A percentile compares a stretch with the other conserved stretches of the same genome.
phyloP scores from a whole-genome alignment of 2,113 vertebrate genomes.

The Oncorhynchus gorbuscha region DNA sequence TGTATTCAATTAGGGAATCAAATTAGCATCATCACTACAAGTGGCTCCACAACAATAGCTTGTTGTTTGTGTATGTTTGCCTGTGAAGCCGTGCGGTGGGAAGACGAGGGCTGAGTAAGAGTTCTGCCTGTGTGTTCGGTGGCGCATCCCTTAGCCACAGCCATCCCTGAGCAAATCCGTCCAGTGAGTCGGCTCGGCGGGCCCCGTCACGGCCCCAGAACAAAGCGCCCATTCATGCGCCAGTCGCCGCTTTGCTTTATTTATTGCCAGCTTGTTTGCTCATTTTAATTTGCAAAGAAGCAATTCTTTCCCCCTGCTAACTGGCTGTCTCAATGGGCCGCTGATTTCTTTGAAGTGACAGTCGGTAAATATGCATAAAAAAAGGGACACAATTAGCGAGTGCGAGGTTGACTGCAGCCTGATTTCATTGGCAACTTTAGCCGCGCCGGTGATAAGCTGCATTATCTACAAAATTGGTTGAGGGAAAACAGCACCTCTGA shows the following conservation, averaged over 20 bases:
- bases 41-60: slow-evolving; percentile 68
- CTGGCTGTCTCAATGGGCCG: slow-evolving; percentile 93
- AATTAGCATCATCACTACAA: slow-evolving; percentile 73
- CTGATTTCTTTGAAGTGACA: slow-evolving; percentile 99
- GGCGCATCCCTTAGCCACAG: slow-evolving; percentile 64
- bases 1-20: slow-evolving; percentile 80
- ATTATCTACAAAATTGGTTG: slow-evolving; percentile 99
- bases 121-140: slow-evolving; percentile 48
- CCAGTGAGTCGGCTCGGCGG: slow-evolving; percentile 37
- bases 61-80: slow-evolving; percentile 75
- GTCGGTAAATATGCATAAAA: slow-evolving; percentile 99
- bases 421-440: slow-evolving; percentile 99
- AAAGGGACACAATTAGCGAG: slow-evolving; percentile 98
- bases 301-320: slow-evolving; percentile 83
- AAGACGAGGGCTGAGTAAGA: slow-evolving; percentile 47
- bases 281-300: slow-evolving; percentile 98
- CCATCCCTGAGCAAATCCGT: slow-evolving; percentile 67
- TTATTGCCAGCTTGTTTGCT: slow-evolving; percentile 98
- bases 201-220: slow-evolving; percentile 66
- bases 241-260: slow-evolving; percentile 82
- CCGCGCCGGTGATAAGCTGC: slow-evolving; percentile 98
- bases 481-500: slow-evolving; percentile 98
- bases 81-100: slow-evolving; percentile 54
- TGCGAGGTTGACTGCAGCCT: slow-evolving; percentile 94
- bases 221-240: slow-evolving; percentile 82